A percentile compares a stretch with the other conserved stretches of the same genome.
These are phyloP conservation scores for Onychomys arenicola DNA, from an alignment of 2,797 vertebrate species.

Conservation along the genomic window DNA sequence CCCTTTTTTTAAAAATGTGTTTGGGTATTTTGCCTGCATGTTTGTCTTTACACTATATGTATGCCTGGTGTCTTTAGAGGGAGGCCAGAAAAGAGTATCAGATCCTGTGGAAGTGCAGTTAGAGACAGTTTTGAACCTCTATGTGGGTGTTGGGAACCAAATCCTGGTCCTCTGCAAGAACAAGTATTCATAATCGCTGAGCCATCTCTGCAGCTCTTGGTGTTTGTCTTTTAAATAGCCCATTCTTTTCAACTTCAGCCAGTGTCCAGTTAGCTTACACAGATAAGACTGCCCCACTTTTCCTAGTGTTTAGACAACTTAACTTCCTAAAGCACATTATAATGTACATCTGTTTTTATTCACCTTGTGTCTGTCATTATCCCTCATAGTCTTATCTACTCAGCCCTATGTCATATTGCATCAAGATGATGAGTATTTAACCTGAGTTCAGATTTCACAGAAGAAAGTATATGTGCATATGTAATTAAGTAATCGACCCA, in stretches of 20 bases:
- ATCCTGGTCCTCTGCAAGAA: background rate
- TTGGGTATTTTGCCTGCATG: background rate
- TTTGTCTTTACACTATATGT: background rate
- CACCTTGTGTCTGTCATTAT: conserved; percentile 20
- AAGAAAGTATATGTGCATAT: background rate
- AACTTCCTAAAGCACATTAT: conserved; percentile 15
- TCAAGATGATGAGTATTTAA: background rate
- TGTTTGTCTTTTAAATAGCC: background rate
- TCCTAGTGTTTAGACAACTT: background rate
- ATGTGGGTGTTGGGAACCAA: background rate
- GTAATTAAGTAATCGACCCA: background rate
- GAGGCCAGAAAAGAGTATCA: background rate
- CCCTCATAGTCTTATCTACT: background rate
- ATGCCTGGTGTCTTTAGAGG: background rate
- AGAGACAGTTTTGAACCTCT: background rate
- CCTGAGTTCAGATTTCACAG: background rate
- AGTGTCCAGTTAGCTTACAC: background rate
- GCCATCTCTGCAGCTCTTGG: background rate
- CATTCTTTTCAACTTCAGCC: background rate
- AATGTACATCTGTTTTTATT: conserved; percentile 1
- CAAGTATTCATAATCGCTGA: background rate
- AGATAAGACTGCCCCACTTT: background rate
- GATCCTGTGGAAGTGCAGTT: background rate
- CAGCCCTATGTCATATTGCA: background rate
- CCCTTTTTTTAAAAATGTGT: too few relatives aligned